Conservation (phyloP, 2,797 vertebrate genomes). For the Amblyraja radiata region DNA sequence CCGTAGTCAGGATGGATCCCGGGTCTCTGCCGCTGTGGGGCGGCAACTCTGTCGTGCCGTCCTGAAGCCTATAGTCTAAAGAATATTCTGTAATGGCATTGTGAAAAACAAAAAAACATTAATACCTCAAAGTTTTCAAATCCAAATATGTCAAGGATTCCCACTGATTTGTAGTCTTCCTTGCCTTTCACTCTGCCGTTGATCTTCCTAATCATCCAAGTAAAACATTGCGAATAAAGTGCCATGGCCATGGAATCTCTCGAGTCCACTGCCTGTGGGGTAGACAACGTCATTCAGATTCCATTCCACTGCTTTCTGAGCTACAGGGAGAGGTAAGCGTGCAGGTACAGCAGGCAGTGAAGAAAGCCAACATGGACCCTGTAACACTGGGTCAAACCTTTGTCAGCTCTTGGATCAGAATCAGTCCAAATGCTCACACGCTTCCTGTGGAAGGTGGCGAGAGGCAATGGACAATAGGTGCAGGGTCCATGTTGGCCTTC, state of each 20-base stretch:
- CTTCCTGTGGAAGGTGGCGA: no score
- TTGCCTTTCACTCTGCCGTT: constrained; percentile 81
- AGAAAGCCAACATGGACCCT: no score
- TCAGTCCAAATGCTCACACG: no score
- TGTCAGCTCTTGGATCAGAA: no score
- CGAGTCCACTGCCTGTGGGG: constrained; percentile 79
- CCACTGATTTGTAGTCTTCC: constrained; percentile 85
- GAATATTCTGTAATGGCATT: background rate
- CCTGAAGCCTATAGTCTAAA: background rate
- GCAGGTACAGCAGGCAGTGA: no score
- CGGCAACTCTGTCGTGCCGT: no score
- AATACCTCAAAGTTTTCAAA: constrained; percentile 95
- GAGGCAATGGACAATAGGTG: no score
- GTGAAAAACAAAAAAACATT: background rate
- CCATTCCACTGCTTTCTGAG: background rate
- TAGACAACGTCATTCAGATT: background rate
- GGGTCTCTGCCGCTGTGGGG: no score
- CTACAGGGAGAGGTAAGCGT: no score
- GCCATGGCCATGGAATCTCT: constrained; percentile 96
- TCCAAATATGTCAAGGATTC: constrained; percentile 97
- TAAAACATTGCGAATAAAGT: constrained; percentile 91
- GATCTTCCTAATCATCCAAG: constrained; percentile 87
- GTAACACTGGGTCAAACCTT: no score
- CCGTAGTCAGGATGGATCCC: no score
- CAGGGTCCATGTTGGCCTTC: no score